phyloP scores from a whole-genome alignment of 2,113 vertebrate genomes.

The Fregata magnificens region DNA sequence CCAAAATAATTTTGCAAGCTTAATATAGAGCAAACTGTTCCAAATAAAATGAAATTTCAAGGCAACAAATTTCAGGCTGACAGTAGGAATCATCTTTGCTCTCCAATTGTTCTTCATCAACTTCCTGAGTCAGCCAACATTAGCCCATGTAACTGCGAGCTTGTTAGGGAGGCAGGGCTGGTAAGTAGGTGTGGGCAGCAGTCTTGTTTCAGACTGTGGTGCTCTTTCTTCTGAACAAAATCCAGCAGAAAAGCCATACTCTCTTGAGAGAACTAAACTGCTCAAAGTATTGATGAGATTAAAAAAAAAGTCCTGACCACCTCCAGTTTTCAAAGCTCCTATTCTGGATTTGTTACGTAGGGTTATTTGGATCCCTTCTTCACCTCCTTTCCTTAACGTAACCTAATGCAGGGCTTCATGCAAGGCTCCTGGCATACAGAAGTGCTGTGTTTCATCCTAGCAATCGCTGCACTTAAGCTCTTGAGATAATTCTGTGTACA shows the following conservation, averaged over 20 bases:
- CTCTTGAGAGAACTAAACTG: not conserved
- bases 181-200: not conserved
- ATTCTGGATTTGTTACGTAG: not conserved
- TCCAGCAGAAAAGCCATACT: not conserved
- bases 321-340: not conserved
- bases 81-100: not conserved
- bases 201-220: not conserved
- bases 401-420: not conserved
- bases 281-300: not conserved
- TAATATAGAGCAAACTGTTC: not conserved
- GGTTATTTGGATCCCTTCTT: not conserved
- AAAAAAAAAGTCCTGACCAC: not conserved
- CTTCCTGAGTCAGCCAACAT: not conserved
- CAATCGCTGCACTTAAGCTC: not conserved
- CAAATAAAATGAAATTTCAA: not conserved
- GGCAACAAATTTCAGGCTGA: not conserved
- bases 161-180: not conserved
- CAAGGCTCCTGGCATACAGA: not conserved
- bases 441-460: not conserved
- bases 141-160: fast-evolving
- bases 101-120: not conserved
- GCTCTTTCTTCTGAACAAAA: not conserved
- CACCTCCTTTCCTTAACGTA: not conserved
- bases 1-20: not conserved
- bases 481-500: not conserved